Evolutionary conservation across 2,797 vertebrate species (phyloP).

Genomic region (Gadopsis bispinosus): DNA sequence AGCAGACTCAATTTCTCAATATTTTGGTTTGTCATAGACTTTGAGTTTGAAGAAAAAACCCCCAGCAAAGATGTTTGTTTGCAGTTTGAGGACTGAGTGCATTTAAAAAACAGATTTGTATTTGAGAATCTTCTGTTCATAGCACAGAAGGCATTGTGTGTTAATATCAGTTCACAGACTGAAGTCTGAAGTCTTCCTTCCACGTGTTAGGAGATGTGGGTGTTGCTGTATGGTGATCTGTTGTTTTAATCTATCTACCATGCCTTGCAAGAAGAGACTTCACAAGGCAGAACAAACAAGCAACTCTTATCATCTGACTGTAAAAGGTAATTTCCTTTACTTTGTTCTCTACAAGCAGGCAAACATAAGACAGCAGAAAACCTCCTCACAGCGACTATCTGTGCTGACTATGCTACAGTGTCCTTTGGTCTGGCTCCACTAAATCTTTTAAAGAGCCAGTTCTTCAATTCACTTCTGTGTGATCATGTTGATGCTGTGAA

Average conservation of each 20-base stretch:
- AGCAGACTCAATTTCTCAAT: not conserved
- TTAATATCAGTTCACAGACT: not conserved
- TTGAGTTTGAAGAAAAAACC: not conserved
- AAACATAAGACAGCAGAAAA: not conserved
- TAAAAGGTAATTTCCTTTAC: not conserved
- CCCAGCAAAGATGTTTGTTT: not conserved
- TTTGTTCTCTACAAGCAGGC: not conserved
- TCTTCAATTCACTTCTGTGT: not conserved
- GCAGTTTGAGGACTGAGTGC: not conserved
- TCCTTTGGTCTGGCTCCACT: not conserved
- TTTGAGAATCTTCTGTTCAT: not conserved
- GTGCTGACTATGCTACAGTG: not conserved
- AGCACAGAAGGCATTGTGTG: not conserved
- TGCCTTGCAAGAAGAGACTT: not conserved
- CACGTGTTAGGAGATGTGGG: not conserved
- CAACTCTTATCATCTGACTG: not conserved
- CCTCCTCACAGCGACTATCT: not conserved
- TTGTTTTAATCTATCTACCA: not conserved
- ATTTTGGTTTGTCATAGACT: not conserved
- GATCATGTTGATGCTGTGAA: not conserved
- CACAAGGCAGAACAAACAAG: conserved; percentile 3
- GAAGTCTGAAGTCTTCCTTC: not conserved
- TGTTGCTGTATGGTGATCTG: not conserved
- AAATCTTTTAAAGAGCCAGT: not conserved
- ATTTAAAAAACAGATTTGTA: not conserved